A percentile compares a stretch with the other conserved stretches of the same genome.
phyloP scores from a whole-genome alignment of 2,888 invertebrate genomes.

The Lissocephala sabroskyi region DNA sequence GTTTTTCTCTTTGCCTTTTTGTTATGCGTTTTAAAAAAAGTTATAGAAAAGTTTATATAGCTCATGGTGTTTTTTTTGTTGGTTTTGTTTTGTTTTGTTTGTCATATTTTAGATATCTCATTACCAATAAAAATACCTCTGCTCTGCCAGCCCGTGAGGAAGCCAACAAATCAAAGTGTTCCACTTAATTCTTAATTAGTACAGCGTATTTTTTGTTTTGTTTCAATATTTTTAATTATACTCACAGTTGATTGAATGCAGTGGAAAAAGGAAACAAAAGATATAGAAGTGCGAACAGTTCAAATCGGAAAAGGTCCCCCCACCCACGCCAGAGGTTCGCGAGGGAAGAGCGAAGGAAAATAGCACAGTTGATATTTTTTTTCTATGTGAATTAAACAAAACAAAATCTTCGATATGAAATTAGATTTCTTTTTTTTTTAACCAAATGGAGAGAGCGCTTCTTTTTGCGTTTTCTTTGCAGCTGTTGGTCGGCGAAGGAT shows the following conservation, averaged over 20 bases:
- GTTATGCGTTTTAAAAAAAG: conserved; percentile 52
- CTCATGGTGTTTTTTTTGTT: conserved; percentile 14
- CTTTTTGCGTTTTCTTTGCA: too few relatives aligned
- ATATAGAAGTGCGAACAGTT: too few relatives aligned
- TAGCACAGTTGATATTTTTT: not conserved
- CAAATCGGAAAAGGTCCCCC: too few relatives aligned
- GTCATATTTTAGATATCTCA: conserved; percentile 20
- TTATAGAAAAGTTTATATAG: conserved; percentile 59
- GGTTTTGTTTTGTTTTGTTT: conserved; percentile 6
- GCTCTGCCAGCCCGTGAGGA: not conserved
- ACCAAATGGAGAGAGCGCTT: too few relatives aligned
- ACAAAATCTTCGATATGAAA: conserved; percentile 59
- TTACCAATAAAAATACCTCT: not conserved
- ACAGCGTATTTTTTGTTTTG: conserved; percentile 17
- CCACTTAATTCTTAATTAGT: not conserved
- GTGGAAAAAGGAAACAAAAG: conserved; percentile 48
- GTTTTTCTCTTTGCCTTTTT: conserved; percentile 17
- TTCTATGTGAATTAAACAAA: conserved; percentile 29
- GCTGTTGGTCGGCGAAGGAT: too few relatives aligned
- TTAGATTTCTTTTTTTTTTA: conserved; percentile 49
- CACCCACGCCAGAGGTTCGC: too few relatives aligned
- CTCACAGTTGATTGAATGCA: conserved; percentile 60
- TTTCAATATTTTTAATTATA: too few relatives aligned
- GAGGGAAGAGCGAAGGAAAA: too few relatives aligned
- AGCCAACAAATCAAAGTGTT: too few relatives aligned